Base-by-base conservation (phyloP, 1,140 invertebrate genomes). In the Heliconius nattereri region DNA sequence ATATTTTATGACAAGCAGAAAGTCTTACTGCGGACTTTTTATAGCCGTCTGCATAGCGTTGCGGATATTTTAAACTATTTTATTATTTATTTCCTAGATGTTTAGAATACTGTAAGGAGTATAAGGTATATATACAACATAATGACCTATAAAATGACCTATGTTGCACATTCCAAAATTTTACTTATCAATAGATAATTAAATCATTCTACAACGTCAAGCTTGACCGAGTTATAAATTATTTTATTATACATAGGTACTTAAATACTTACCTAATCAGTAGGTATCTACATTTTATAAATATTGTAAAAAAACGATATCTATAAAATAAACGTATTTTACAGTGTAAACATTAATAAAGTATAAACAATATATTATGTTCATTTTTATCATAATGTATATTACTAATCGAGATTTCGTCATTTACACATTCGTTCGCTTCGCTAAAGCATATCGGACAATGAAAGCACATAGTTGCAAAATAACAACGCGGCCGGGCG, bases 401-500 rank as follows among this genome's bases (percentile, higher is more conserved):
- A 20, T 19, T 57, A 57, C 3, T 78, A 74, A n/a, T 52, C 3
- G 32, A 73, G 23, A 78, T 79, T 75, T 75, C 57, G 20, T 35
- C 29, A 79, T 71, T 79, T 45, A 40, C 57, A 32, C 40, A 73
- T 71, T 78, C 49, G 16, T 32, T 73, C 19, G 45, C 29, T 75
- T 73, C 74, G 20, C 49, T 71, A 79, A 73, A 73, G 13, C 73
- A 77, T 79, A 75, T 81, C 75, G 78, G 75, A 75, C 77, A 74
- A 83, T 79, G 81, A 81, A 82, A 73, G 66, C 52, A 60, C 76
- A 66, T 81, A 83, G 83, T 86, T 85, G 81, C 78, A 80, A 85
- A 85, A 85, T 84, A 83, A 76, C 82, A 83, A 83, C 81, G 79
- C 71, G 81, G 82, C 78, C 78, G 84, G 78, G 78, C 81, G 77